Evolutionary conservation across 2,113 vertebrate species (phyloP).

Genomic region (Nycticryphes semicollaris): DNA sequence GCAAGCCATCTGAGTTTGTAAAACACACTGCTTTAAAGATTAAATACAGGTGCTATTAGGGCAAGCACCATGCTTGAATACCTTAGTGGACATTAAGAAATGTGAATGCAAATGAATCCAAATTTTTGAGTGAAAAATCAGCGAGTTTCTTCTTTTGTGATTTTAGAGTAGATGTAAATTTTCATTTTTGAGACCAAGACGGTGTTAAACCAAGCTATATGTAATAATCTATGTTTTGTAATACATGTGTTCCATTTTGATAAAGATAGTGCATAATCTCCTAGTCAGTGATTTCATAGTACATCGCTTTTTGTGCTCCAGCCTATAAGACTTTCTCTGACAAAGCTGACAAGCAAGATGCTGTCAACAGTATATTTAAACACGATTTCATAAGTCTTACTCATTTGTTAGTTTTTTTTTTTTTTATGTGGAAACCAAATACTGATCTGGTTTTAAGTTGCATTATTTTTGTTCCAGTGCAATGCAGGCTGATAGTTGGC

Average conservation of each 20-base stretch:
- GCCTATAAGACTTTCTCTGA: neutral
- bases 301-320: neutral
- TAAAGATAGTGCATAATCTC: neutral
- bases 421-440: neutral
- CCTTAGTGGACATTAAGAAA: neutral
- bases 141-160: neutral
- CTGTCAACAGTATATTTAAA: neutral
- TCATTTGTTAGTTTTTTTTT: neutral
- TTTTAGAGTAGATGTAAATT: neutral
- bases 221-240: neutral
- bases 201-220: fast-evolving
- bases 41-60: neutral
- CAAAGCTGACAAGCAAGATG: neutral
- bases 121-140: neutral
- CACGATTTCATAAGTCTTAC: neutral
- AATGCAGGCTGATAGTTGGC: neutral
- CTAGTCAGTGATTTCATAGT: neutral
- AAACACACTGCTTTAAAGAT: neutral
- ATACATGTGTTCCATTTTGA: neutral
- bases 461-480: neutral
- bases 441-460: neutral
- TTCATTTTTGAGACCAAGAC: neutral
- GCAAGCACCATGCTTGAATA: neutral
- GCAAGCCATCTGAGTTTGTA: neutral
- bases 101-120: neutral